These are phyloP conservation scores for Tympanuchus pallidicinctus DNA, from an alignment of 2,113 vertebrate genomes.

Conservation along the genomic window DNA sequence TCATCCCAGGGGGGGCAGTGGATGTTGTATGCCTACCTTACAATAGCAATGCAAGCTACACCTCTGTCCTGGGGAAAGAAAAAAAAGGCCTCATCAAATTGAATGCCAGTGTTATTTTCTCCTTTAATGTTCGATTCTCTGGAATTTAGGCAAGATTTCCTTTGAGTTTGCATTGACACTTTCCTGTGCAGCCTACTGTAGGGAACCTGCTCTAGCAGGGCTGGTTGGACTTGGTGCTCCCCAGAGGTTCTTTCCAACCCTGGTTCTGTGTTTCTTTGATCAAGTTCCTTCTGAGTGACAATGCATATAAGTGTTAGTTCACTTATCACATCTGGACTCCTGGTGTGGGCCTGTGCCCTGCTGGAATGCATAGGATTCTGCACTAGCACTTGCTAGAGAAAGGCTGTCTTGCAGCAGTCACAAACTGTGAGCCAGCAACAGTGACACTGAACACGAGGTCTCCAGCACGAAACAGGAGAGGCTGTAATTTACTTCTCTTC, in stretches of 20 bases:
- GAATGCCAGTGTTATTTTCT: not conserved
- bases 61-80: not conserved
- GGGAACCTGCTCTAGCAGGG: too few species aligned
- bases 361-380: not conserved
- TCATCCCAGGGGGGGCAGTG: rapidly evolving
- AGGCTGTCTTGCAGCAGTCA: not conserved
- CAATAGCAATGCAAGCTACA: not conserved
- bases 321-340: not conserved
- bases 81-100: not conserved
- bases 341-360: not conserved
- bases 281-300: not conserved
- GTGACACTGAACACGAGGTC: not conserved
- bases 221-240: too few species aligned
- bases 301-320: not conserved
- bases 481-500: slow-evolving; percentile 60
- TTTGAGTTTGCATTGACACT: not conserved
- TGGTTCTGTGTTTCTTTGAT: too few species aligned
- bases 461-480: not conserved
- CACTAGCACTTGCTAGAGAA: not conserved
- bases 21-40: not conserved
- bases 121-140: not conserved
- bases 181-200: too few species aligned
- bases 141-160: not conserved
- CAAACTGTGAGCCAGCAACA: not conserved
- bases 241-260: too few species aligned